phyloP scores from a whole-genome alignment of 1,140 invertebrate species.

The Macrotrachela quadricornifera region DNA sequence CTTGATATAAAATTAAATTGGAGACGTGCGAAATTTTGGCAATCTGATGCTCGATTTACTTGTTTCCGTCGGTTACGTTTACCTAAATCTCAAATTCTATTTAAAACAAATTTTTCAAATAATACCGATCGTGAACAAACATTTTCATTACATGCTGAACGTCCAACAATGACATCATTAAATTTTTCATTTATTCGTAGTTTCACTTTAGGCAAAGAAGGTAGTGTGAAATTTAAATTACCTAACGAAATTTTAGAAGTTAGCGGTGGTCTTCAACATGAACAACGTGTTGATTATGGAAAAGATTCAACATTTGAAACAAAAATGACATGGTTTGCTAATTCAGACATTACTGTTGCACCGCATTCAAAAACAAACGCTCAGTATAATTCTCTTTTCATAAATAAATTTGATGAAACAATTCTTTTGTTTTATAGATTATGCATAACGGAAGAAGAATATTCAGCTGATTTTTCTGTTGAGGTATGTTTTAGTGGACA shows the following conservation, averaged over 20 bases:
- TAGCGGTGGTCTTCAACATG: conserved; percentile 33
- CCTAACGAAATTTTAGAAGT: conserved; percentile 32
- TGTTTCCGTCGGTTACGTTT: conserved; percentile 9
- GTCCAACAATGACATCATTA: conserved; percentile 27
- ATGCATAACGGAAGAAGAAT: conserved; percentile 11
- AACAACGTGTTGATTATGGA: conserved; percentile 29
- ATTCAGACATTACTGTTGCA: conserved; percentile 30
- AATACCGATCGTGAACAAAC: conserved; percentile 29
- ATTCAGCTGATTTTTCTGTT: neutral
- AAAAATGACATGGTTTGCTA: conserved; percentile 31
- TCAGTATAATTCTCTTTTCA: conserved; percentile 14
- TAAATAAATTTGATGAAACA: too few relatives aligned
- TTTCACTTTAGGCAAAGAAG: conserved; percentile 29
- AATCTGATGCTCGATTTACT: conserved; percentile 12
- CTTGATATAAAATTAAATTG: conserved; percentile 26
- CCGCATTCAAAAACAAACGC: conserved; percentile 24
- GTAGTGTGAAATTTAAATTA: conserved; percentile 31
- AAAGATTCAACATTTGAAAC: conserved; percentile 29
- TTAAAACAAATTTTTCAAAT: conserved; percentile 33
- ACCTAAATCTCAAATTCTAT: conserved; percentile 21
- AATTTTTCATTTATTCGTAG: conserved; percentile 27
- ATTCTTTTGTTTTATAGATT: too few relatives aligned
- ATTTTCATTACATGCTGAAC: conserved; percentile 33
- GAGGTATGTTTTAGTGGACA: neutral
- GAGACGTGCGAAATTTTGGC: conserved; percentile 22